A percentile compares a stretch with the other conserved stretches of the same genome.
phyloP scores from a whole-genome alignment of 2,113 vertebrate species.

The Pycnonotus jocosus region DNA sequence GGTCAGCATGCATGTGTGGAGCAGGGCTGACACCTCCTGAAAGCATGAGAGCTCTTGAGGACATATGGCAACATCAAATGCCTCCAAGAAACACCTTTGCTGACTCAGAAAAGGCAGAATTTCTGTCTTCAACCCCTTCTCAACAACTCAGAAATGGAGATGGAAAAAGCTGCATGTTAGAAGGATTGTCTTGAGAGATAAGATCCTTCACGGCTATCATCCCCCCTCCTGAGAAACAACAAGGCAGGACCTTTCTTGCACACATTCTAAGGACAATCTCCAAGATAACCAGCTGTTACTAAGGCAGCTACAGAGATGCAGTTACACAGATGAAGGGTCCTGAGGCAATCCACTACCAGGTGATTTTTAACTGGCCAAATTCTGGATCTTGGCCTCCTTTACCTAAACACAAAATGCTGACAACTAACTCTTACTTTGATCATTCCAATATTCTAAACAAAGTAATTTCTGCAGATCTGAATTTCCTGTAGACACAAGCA shows the following conservation, averaged over 20 bases:
- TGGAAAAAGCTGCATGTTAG: neutral
- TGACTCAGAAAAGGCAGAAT: neutral
- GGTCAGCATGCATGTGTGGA: neutral
- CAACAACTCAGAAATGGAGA: neutral
- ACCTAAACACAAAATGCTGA: neutral
- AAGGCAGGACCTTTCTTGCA: neutral
- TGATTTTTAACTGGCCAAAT: neutral
- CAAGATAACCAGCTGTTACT: neutral
- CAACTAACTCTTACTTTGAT: neutral
- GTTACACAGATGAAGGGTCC: neutral
- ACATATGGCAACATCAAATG: neutral
- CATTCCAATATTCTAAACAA: neutral
- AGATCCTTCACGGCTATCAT: neutral
- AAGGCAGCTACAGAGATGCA: neutral
- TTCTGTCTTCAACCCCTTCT: neutral
- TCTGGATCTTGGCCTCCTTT: neutral
- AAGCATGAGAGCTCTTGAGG: neutral
- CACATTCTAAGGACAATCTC: neutral
- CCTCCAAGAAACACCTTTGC: neutral
- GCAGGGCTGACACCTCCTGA: neutral
- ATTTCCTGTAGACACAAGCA: neutral
- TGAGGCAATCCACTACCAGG: accelerated
- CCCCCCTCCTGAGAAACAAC: neutral
- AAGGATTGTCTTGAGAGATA: neutral
- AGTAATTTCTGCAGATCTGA: neutral